phyloP scores from a whole-genome alignment of 2,888 invertebrate species.

The Philopedon plagiatum region DNA sequence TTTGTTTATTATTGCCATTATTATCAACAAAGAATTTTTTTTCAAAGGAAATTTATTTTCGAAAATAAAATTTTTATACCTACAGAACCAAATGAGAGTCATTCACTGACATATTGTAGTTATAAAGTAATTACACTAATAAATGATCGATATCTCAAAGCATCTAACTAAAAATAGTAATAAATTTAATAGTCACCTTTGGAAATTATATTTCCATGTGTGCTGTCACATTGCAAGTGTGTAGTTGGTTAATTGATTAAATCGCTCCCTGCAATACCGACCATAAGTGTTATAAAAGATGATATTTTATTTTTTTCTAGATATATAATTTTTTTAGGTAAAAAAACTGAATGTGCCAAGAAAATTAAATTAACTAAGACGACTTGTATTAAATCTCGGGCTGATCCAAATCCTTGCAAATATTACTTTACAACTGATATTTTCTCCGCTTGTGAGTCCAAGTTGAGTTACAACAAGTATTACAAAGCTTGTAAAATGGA shows the following conservation, averaged over 20 bases:
- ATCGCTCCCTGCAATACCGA: too few relatives aligned
- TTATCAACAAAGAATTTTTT: too few relatives aligned
- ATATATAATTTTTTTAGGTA: conserved; percentile 45
- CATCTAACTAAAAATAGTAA: too few relatives aligned
- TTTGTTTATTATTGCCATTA: too few relatives aligned
- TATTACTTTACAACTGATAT: conserved; percentile 61
- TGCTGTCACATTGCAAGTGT: too few relatives aligned
- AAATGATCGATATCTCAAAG: too few relatives aligned
- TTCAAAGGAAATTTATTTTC: neutral
- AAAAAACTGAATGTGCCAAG: conserved; percentile 57
- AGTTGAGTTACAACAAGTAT: conserved; percentile 77
- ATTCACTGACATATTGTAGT: neutral
- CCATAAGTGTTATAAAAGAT: too few relatives aligned
- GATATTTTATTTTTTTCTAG: too few relatives aligned
- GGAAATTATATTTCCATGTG: too few relatives aligned
- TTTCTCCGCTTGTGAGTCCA: conserved; percentile 76
- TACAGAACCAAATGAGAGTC: neutral
- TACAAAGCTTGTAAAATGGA: conserved; percentile 85
- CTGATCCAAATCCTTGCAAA: conserved; percentile 58
- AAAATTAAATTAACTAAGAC: conserved; percentile 49
- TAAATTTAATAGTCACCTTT: too few relatives aligned
- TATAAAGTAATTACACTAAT: too few relatives aligned
- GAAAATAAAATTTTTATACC: neutral
- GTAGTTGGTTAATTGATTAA: too few relatives aligned
- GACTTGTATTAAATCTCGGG: conserved; percentile 54